phyloP scores from a whole-genome alignment of 2,888 invertebrate species.

The Subacronicta megacephala region DNA sequence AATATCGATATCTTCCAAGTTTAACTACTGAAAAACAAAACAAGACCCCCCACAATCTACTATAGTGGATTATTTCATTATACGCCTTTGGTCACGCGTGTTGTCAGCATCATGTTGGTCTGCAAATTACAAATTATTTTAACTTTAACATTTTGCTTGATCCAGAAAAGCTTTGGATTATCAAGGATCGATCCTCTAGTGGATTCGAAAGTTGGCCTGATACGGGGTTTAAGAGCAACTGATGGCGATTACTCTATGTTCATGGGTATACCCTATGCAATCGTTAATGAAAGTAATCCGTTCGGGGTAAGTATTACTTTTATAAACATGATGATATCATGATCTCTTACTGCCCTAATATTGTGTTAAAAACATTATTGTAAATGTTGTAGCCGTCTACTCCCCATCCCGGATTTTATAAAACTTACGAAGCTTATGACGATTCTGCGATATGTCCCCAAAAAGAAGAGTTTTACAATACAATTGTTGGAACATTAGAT shows the following conservation, averaged over 20 bases:
- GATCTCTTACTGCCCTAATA: no score
- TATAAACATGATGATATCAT: background rate
- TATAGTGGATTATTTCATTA: background rate
- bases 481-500: constrained; percentile 64
- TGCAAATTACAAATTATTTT: constrained; percentile 28
- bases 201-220: constrained; percentile 65
- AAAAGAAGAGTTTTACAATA: constrained; percentile 58
- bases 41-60: background rate
- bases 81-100: background rate
- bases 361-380: background rate
- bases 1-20: background rate
- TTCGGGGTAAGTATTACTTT: constrained; percentile 73
- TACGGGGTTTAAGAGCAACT: constrained; percentile 66
- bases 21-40: constrained; percentile 1
- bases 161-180: constrained; percentile 43
- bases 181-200: constrained; percentile 68
- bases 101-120: constrained; percentile 41
- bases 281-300: constrained; percentile 66
- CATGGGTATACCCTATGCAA: constrained; percentile 75
- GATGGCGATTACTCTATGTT: constrained; percentile 74
- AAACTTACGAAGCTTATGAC: constrained; percentile 69
- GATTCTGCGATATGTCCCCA: constrained; percentile 73
- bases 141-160: constrained; percentile 32
- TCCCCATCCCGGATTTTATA: constrained; percentile 64
- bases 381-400: constrained; percentile 62